Evolutionary conservation across 2,113 vertebrate genomes (phyloP).

Genomic region (Glareola pratincola): DNA sequence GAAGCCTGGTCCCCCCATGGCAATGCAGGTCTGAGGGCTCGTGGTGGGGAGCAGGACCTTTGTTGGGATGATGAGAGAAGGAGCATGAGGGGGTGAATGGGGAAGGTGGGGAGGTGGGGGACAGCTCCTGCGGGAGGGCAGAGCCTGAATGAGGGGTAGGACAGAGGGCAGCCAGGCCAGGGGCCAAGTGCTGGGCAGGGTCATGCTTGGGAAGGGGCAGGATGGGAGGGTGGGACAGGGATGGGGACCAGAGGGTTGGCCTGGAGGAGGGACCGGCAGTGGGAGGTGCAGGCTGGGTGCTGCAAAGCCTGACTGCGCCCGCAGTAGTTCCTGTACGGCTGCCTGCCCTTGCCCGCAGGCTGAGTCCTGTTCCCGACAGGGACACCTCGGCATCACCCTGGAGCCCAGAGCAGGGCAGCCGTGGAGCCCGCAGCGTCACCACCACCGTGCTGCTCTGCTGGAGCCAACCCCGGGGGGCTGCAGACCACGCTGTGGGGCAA

Average conservation of each 20-base stretch:
- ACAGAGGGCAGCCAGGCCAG: background rate
- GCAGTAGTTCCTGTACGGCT: background rate
- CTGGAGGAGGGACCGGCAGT: constrained; percentile 49
- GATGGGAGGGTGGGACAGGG: background rate
- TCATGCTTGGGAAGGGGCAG: background rate
- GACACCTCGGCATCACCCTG: background rate
- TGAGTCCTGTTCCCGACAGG: fast-evolving
- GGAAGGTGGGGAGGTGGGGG: background rate
- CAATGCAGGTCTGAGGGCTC: fast-evolving
- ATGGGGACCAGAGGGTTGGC: background rate
- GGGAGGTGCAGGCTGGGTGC: background rate
- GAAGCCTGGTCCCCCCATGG: background rate
- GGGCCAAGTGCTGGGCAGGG: background rate
- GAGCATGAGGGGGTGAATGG: background rate
- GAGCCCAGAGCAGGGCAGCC: background rate
- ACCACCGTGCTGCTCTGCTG: background rate
- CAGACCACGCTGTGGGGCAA: fast-evolving
- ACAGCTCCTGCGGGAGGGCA: background rate
- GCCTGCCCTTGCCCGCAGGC: background rate
- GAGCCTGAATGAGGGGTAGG: background rate
- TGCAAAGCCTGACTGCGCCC: background rate
- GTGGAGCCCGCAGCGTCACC: background rate
- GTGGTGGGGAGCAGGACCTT: background rate
- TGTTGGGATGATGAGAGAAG: background rate
- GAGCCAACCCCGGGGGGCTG: background rate